These are phyloP conservation scores for Eulimnadia texana DNA, from an alignment of 1,140 invertebrate genomes.

Conservation along the genomic window DNA sequence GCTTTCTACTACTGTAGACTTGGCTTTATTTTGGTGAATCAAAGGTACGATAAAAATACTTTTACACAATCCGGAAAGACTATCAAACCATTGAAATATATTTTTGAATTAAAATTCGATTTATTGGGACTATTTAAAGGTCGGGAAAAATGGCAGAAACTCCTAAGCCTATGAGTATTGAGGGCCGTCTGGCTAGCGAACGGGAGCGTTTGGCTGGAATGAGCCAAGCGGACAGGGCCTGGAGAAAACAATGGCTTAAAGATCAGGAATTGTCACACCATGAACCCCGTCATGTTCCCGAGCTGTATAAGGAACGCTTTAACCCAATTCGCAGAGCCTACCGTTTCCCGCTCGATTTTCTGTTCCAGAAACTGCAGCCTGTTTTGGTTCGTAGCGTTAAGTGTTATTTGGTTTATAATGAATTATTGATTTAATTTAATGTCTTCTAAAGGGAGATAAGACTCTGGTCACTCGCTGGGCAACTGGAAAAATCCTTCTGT, in stretches of 20 bases:
- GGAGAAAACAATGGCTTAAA: slow-evolving; percentile 64
- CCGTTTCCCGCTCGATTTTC: slow-evolving; percentile 46
- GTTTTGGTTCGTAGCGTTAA: slow-evolving; percentile 37
- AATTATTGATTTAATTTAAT: slow-evolving; percentile 9
- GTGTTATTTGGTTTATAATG: slow-evolving; percentile 5
- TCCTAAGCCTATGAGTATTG: slow-evolving; percentile 49
- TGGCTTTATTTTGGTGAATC: no score
- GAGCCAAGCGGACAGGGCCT: slow-evolving; percentile 64
- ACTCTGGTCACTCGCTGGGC: slow-evolving; percentile 41
- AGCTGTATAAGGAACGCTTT: slow-evolving; percentile 46
- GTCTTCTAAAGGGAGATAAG: slow-evolving; percentile 39
- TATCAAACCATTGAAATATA: no score
- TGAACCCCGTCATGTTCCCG: slow-evolving; percentile 50
- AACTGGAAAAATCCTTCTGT: slow-evolving; percentile 43
- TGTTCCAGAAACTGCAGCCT: slow-evolving; percentile 37
- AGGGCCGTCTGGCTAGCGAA: slow-evolving; percentile 51
- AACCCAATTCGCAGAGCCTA: slow-evolving; percentile 67
- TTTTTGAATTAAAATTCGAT: no score
- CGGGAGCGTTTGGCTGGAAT: slow-evolving; percentile 64
- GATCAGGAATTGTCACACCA: slow-evolving; percentile 57
- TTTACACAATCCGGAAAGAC: no score
- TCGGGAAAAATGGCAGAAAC: slow-evolving; percentile 18
- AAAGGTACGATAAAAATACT: no score
- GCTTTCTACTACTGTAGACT: no score
- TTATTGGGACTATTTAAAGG: not conserved